Base-by-base conservation (phyloP, 1,140 invertebrate species). In the Harlomillsia oculata region DNA sequence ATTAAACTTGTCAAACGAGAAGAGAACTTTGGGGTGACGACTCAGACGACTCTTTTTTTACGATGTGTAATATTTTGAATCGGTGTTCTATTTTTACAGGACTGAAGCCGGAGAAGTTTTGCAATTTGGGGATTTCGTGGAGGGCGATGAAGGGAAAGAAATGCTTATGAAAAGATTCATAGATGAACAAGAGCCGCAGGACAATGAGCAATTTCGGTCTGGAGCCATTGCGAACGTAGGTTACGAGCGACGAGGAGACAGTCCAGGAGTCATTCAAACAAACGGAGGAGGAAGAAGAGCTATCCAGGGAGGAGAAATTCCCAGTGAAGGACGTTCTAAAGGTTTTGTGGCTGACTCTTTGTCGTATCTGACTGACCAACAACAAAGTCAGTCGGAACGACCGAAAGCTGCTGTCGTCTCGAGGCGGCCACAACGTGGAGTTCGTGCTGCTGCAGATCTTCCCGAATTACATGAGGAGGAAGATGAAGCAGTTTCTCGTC, bases 91-190 rank as follows among this genome's bases (percentile, higher is more conserved):
- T 18, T 30, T 52, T 55, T 45, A 18, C 41, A 65, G 63, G 34
- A 65, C 63, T 13, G 56, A 61, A n/a, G 43, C 48, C 1, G 63
- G 63, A 1, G 63, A 65, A 59, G 59, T 65, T 8, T 51, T 65
- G 16, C 63, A 65, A 53, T 51, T 65, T 23, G 63, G 46, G 25
- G 57, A 54, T 32, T 54, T 34, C 25, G n/a, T n/a, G n/a, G 63
- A 64, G 14, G 62, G 63, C 14, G 63, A 65, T 45, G 63, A 61
- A 34, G 63, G 63, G 3, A 65, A 65, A 34, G 63, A 65, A n/a
- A 44, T 65, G 52, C 39, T 65, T 9, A 65, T 65, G 55, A 52
- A 49, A 36, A 39, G 63, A 37, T 65, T 61, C 43, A 65, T 65
- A 21, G 46, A 59, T 25, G 63, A 65, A 13, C 59, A 61, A 40